phyloP scores from a whole-genome alignment of 2,888 invertebrate species.

The Anthrax anthrax region DNA sequence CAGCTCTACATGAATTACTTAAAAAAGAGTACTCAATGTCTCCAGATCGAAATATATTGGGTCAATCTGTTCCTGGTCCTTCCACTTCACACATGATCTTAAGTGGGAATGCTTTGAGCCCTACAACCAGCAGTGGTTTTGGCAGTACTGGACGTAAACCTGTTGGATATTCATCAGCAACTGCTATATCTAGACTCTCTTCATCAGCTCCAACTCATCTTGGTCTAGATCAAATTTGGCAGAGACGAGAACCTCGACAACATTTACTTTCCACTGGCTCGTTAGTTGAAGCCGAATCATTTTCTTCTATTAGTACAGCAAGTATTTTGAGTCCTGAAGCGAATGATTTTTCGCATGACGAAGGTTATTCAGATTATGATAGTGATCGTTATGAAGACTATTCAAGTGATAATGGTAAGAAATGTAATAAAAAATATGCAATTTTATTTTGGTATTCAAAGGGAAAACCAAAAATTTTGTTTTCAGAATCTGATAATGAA shows the following conservation, averaged over 20 bases:
- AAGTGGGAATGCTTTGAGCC: constrained; percentile 27
- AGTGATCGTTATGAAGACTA: constrained; percentile 71
- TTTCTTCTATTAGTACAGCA: constrained; percentile 67
- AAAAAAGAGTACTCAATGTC: constrained; percentile 47
- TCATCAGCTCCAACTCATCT: constrained; percentile 79
- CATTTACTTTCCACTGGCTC: constrained; percentile 76
- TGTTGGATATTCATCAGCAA: constrained; percentile 10
- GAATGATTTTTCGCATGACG: constrained; percentile 67
- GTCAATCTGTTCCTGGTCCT: constrained; percentile 50
- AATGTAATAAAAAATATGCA: background rate
- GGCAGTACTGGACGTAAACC: constrained; percentile 21
- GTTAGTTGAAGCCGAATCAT: constrained; percentile 69
- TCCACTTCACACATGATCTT: constrained; percentile 37
- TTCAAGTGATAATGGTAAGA: constrained; percentile 61
- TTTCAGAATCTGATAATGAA: constrained; percentile 48
- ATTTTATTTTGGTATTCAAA: no score
- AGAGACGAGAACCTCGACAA: constrained; percentile 70
- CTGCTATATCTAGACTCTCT: constrained; percentile 50
- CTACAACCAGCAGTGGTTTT: constrained; percentile 29
- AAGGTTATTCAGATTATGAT: constrained; percentile 72
- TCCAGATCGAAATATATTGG: constrained; percentile 41
- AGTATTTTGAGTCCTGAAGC: constrained; percentile 73
- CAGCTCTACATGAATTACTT: constrained; percentile 50
- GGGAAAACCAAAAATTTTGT: no score
- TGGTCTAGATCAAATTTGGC: constrained; percentile 74